Base-by-base conservation (phyloP, 2,113 vertebrate genomes). In the Centropristis striata region DNA sequence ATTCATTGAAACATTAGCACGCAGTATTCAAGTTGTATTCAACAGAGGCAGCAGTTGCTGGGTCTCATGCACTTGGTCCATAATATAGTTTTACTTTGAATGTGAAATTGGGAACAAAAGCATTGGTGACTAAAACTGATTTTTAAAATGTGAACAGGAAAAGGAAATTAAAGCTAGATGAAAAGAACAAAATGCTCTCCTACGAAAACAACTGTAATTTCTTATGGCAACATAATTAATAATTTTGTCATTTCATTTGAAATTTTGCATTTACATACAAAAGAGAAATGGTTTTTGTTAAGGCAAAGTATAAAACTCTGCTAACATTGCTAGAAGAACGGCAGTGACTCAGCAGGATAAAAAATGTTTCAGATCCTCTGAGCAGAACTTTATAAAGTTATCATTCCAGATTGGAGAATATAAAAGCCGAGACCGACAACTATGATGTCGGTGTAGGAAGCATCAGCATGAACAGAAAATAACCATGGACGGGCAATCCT, bases 11-110 rank as follows among this genome's bases (percentile, higher is more conserved):
- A 79, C 60, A 66, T 75, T 41, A 80, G 51, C 71, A 50, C n/a
- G 27, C 25, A 14, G 3, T 55, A 60, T 58, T 64, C 4, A 58
- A 36, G 41, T 75, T 73, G 67, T 55, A 27, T 68, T 85, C 21
- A 12, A 71, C 39, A 70, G 68, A 87, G 50, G 50, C 53, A 86
- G 80, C 47, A 75, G 67, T 77, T 67, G 39, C 80, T 71, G 50
- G 59, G 41, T 71, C 2, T 70, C 44, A 81, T 85, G 75, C 74
- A 87, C 88, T 95, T 93, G 93, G 93, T 95, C 92, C 92, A 78
- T 65, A 32, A 55, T 25, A 47, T 42, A 51, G 47, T 59, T 81
- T 69, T 46, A 71, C 21, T 73, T n/a, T 60, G 27, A 12, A 75
- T 83, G 63, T 77, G 59, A 87, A 36, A 66, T 67, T 0, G 1